Conservation (phyloP, 2,888 invertebrate genomes). For the Coleophora flavipennella region DNA sequence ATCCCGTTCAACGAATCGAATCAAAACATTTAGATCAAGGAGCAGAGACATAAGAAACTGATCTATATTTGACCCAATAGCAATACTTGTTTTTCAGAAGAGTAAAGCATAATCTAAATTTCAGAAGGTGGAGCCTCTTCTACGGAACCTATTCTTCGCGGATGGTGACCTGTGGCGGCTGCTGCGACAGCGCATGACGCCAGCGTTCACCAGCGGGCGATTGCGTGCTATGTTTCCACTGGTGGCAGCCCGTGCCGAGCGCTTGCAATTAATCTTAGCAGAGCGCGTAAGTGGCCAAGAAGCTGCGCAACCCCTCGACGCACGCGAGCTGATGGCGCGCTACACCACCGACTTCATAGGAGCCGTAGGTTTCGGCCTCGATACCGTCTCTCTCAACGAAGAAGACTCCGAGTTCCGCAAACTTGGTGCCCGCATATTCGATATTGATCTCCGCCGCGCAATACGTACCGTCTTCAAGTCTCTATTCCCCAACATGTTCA, state of each 20-base stretch:
- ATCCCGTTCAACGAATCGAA: no score
- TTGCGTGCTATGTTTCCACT: constrained; percentile 22
- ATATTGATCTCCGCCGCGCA: not conserved
- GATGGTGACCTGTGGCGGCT: constrained; percentile 37
- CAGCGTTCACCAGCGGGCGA: constrained; percentile 19
- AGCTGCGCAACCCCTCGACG: not conserved
- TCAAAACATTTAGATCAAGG: no score
- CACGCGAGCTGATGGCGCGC: constrained; percentile 20
- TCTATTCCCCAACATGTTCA: constrained; percentile 1
- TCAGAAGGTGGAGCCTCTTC: constrained; percentile 16
- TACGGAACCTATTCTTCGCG: constrained; percentile 16
- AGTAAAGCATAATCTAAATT: no score
- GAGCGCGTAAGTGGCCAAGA: not conserved
- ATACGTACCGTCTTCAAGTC: constrained; percentile 1
- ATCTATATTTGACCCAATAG: no score
- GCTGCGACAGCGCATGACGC: constrained; percentile 44
- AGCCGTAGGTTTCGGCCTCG: constrained; percentile 17
- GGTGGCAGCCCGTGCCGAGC: constrained; percentile 22
- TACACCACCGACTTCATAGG: constrained; percentile 20
- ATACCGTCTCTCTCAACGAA: constrained; percentile 14
- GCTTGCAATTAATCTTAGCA: constrained; percentile 20
- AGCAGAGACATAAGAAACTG: no score
- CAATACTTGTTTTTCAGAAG: no score
- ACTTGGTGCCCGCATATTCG: constrained; percentile 15
- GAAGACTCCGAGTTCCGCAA: constrained; percentile 17